phyloP scores from a whole-genome alignment of 2,888 invertebrate species.

The Hirtodrosophila duncani region DNA sequence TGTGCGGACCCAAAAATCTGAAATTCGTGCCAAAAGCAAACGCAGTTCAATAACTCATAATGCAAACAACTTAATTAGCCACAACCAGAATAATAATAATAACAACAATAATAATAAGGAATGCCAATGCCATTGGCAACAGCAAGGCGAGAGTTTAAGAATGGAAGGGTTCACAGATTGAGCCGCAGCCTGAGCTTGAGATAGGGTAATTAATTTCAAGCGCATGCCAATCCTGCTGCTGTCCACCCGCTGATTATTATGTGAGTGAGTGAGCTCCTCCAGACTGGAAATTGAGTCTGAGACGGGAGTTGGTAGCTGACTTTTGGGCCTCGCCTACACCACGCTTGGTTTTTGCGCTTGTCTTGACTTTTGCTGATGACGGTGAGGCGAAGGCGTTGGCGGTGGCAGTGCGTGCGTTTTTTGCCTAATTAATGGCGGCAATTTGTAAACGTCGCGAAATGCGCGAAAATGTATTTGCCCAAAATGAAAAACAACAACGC shows the following conservation, averaged over 20 bases:
- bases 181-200: conserved; percentile 14
- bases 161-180: background rate
- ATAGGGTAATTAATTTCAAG: conserved; percentile 69
- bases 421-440: conserved; percentile 74
- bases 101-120: conserved; percentile 12
- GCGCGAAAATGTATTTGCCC: conserved; percentile 69
- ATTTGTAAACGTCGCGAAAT: conserved; percentile 75
- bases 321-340: conserved; percentile 60
- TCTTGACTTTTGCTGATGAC: too few relatives aligned
- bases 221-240: conserved; percentile 68
- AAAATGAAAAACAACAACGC: conserved; percentile 36
- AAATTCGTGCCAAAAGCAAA: background rate
- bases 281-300: conserved; percentile 2
- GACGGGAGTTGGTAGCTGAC: conserved; percentile 51
- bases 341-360: too few relatives aligned
- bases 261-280: conserved; percentile 43
- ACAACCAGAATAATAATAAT: conserved; percentile 17
- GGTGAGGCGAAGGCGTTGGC: conserved; percentile 20
- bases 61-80: conserved; percentile 69
- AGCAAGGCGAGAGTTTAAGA: conserved; percentile 7
- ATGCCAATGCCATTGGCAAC: background rate
- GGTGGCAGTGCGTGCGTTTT: conserved; percentile 60
- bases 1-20: conserved; percentile 27
- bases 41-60: conserved; percentile 67
- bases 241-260: conserved; percentile 73